Evolutionary conservation across 2,797 vertebrate species (phyloP).

Genomic region (Emys orbicularis): DNA sequence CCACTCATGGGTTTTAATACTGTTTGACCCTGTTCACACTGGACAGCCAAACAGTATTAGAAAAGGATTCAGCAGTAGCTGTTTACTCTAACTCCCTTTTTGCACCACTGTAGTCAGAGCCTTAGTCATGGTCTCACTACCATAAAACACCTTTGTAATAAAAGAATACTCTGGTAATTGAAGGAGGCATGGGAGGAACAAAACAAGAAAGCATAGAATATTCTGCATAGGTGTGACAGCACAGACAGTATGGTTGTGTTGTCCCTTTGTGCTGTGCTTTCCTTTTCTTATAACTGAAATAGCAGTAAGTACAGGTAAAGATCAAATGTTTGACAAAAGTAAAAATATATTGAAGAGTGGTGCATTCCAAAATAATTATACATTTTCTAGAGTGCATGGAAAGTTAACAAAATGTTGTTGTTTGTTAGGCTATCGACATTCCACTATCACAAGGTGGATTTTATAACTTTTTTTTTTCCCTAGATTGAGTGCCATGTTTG

Average conservation of each 20-base stretch:
- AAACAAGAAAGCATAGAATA: neutral
- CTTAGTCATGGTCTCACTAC: neutral
- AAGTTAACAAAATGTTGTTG: neutral
- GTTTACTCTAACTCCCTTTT: neutral
- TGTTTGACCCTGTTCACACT: neutral
- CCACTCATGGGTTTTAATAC: neutral
- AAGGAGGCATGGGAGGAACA: neutral
- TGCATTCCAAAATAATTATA: neutral
- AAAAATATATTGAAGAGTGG: neutral
- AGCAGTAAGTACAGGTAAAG: neutral
- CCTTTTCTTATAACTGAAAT: neutral
- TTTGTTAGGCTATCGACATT: neutral
- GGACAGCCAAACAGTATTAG: neutral
- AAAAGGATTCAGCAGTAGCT: neutral
- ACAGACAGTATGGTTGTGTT: neutral
- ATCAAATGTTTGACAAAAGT: neutral
- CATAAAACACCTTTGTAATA: neutral
- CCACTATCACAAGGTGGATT: neutral
- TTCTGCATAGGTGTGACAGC: neutral
- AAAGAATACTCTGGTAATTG: neutral
- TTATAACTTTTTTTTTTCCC: constrained; percentile 7
- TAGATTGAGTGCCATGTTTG: constrained; percentile 87
- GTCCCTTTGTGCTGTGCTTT: neutral
- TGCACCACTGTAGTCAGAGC: neutral
- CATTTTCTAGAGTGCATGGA: neutral